phyloP scores from a whole-genome alignment of 2,113 vertebrate species.

The Leuciscus idus region DNA sequence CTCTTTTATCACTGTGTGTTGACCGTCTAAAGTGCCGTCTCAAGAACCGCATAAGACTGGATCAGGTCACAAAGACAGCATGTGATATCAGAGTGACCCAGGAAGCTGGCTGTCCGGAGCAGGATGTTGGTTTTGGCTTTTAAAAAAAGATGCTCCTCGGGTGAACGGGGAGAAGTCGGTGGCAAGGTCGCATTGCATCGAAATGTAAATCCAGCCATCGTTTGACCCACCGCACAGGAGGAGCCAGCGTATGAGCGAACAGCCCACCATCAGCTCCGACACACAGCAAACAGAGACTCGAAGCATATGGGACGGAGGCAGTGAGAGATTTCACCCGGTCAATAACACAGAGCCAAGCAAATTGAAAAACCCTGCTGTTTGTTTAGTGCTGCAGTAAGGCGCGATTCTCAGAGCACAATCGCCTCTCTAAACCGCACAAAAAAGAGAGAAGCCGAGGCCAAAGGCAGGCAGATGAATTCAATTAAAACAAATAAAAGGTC shows the following conservation, averaged over 20 bases:
- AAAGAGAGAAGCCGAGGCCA: neutral
- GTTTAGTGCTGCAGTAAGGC: constrained; percentile 41
- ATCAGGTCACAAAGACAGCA: constrained; percentile 36
- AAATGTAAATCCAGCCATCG: constrained; percentile 33
- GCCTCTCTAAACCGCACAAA: neutral
- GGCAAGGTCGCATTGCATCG: constrained; percentile 33
- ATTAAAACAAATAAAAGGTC: constrained; percentile 59
- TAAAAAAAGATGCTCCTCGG: constrained; percentile 37
- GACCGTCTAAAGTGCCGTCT: constrained; percentile 29
- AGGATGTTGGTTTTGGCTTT: constrained; percentile 48
- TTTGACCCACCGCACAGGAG: constrained; percentile 28
- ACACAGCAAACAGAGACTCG: constrained; percentile 7
- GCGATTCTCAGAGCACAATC: neutral
- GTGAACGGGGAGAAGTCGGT: too few species aligned
- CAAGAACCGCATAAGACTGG: constrained; percentile 49
- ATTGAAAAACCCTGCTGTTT: constrained; percentile 39
- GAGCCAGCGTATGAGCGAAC: neutral
- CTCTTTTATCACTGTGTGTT: constrained; percentile 43
- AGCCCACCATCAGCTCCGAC: neutral
- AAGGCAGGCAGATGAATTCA: constrained; percentile 56
- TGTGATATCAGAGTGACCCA: constrained; percentile 12
- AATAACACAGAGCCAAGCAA: neutral
- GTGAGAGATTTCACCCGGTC: neutral
- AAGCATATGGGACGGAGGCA: neutral
- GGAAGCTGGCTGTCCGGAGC: neutral